Percentiles rank a stretch among this genome's conserved stretches.
Conservation (phyloP, 2,888 invertebrate genomes). For the Marasmarcha lunaedactyla region DNA sequence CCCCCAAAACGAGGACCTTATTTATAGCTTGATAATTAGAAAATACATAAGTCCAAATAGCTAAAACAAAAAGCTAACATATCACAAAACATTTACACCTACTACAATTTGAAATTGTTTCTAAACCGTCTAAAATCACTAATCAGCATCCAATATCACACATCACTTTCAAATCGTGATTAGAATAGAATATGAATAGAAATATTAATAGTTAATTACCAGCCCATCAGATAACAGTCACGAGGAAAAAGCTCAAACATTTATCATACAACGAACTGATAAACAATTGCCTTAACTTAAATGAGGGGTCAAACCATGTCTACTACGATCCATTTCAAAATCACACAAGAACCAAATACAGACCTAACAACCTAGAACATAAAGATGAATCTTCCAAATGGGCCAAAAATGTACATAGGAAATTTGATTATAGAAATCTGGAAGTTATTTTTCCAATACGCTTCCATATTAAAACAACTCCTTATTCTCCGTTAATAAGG, state of each 20-base stretch:
- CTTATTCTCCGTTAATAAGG: slow-evolving; percentile 18
- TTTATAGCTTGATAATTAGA: too few relatives aligned
- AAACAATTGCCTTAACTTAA: slow-evolving; percentile 68
- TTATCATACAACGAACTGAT: slow-evolving; percentile 61
- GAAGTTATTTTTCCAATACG: slow-evolving; percentile 33
- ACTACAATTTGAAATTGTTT: too few relatives aligned
- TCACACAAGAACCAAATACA: too few relatives aligned
- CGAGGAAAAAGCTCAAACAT: slow-evolving; percentile 48
- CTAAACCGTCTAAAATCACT: slow-evolving; percentile 29
- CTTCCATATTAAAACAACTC: slow-evolving; percentile 15
- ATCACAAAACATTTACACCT: too few relatives aligned
- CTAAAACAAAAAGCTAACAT: too few relatives aligned
- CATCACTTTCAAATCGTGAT: slow-evolving; percentile 54
- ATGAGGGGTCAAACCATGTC: slow-evolving; percentile 54
- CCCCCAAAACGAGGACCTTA: too few relatives aligned
- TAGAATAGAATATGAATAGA: too few relatives aligned
- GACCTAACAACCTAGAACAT: slow-evolving; percentile 8
- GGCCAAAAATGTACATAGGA: slow-evolving; percentile 2
- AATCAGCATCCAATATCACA: slow-evolving; percentile 55
- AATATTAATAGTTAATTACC: slow-evolving; percentile 60
- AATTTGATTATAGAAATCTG: slow-evolving; percentile 16
- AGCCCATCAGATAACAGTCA: slow-evolving; percentile 36
- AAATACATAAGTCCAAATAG: too few relatives aligned
- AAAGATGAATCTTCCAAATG: slow-evolving; percentile 14
- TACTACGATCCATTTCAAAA: slow-evolving; percentile 20